Conservation (phyloP, 1,140 invertebrate species). For the Liolophura sinensis region DNA sequence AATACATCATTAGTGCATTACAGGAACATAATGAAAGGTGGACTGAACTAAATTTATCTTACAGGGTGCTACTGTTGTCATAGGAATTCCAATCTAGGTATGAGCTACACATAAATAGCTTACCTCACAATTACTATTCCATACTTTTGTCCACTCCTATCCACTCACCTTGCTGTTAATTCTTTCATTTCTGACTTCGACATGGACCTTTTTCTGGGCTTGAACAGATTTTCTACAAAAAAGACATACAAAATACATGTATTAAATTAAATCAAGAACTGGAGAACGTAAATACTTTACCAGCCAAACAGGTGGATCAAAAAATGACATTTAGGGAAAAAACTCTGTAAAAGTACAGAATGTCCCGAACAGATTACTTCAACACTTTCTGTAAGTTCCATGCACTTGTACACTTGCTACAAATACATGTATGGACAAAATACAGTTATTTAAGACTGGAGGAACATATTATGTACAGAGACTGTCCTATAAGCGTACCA, state of each 20-base stretch:
- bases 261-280: not conserved
- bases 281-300: not conserved
- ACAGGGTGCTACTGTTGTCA: no score
- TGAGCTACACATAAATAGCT: no score
- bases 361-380: no score
- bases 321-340: not conserved
- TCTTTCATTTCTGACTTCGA: constrained; percentile 52
- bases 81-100: no score
- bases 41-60: no score
- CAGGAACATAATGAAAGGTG: no score
- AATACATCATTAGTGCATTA: no score
- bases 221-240: constrained; percentile 18
- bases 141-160: no score
- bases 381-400: no score
- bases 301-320: not conserved
- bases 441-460: not conserved
- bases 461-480: not conserved
- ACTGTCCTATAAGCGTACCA: constrained; percentile 28
- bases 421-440: not conserved
- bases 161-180: constrained; percentile 44
- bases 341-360: not conserved
- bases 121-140: no score
- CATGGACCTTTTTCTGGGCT: constrained; percentile 41
- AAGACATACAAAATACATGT: not conserved
- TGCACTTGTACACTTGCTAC: no score